Evolutionary conservation across 1,140 invertebrate genomes (phyloP).

Genomic region (Neocloeon triangulifer): DNA sequence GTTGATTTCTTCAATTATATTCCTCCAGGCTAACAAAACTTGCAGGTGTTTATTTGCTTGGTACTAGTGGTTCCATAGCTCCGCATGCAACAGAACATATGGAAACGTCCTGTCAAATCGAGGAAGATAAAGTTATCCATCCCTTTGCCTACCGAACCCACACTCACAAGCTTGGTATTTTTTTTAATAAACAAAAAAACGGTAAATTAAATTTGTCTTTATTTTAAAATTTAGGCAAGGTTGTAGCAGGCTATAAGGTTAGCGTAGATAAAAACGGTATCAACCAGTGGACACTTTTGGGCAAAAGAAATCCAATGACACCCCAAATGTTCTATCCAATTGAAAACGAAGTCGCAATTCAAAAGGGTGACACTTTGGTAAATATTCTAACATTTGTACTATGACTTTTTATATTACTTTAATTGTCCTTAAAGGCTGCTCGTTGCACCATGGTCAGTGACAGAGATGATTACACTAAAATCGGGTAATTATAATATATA

Average conservation of each 20-base stretch:
- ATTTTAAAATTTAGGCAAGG: slow-evolving; percentile 43
- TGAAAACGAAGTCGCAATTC: slow-evolving; percentile 29
- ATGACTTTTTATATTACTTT: slow-evolving; percentile 4
- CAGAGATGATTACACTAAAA: slow-evolving; percentile 32
- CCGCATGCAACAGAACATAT: slow-evolving; percentile 51
- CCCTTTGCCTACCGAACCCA: slow-evolving; percentile 91
- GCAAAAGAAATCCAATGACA: slow-evolving; percentile 73
- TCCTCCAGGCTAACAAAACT: slow-evolving; percentile 39
- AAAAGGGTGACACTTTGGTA: slow-evolving; percentile 48
- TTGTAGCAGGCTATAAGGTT: slow-evolving; percentile 73
- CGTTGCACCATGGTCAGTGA: slow-evolving; percentile 76
- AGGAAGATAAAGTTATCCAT: slow-evolving; percentile 63
- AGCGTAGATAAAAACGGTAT: slow-evolving; percentile 26
- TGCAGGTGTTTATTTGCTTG: slow-evolving; percentile 70
- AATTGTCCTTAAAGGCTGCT: slow-evolving; percentile 34
- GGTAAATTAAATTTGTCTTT: no score
- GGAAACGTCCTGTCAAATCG: slow-evolving; percentile 65
- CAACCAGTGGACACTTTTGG: slow-evolving; percentile 60
- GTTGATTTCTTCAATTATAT: slow-evolving; percentile 8
- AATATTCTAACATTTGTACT: slow-evolving; percentile 8
- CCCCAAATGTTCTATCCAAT: slow-evolving; percentile 95
- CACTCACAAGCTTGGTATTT: slow-evolving; percentile 73
- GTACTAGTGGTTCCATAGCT: slow-evolving; percentile 55
- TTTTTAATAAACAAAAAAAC: no score
- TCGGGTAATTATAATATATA: slow-evolving; percentile 37